Evolutionary conservation across 2,113 vertebrate species (phyloP).

Genomic region (Indicator indicator): DNA sequence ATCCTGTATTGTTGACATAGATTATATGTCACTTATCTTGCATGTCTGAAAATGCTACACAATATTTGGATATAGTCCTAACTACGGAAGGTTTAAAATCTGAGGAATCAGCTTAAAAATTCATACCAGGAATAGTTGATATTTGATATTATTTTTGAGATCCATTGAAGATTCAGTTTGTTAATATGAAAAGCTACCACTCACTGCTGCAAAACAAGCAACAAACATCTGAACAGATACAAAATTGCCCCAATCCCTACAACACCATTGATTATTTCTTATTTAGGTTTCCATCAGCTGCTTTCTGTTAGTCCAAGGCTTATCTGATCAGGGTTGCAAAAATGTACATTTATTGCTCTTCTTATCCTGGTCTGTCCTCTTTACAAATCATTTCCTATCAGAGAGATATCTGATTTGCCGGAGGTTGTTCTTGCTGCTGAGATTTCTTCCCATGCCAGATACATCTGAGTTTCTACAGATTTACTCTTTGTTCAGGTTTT

Average conservation of each 20-base stretch:
- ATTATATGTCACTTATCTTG: not conserved
- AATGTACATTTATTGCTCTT: conserved; percentile 19
- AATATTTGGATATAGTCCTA: not conserved
- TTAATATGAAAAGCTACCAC: not conserved
- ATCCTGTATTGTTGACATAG: not conserved
- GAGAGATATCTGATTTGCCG: not conserved
- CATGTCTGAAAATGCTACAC: not conserved
- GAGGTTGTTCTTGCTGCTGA: not conserved
- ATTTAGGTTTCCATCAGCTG: conserved; percentile 27
- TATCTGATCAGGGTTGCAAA: conserved; percentile 17
- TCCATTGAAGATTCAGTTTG: not conserved
- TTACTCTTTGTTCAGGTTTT: not conserved
- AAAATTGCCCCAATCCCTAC: not conserved
- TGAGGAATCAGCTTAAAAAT: not conserved
- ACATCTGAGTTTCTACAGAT: not conserved
- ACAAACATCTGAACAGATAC: not conserved
- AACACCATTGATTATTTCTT: not conserved
- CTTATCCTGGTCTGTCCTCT: not conserved
- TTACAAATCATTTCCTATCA: not conserved
- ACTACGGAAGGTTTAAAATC: not conserved
- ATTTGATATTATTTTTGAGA: not conserved
- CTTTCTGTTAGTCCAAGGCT: not conserved
- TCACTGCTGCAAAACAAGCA: not conserved
- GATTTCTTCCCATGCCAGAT: not conserved
- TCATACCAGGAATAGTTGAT: not conserved